Evolutionary conservation across 2,113 vertebrate species (phyloP).

Genomic region (Hippocampus zosterae): DNA sequence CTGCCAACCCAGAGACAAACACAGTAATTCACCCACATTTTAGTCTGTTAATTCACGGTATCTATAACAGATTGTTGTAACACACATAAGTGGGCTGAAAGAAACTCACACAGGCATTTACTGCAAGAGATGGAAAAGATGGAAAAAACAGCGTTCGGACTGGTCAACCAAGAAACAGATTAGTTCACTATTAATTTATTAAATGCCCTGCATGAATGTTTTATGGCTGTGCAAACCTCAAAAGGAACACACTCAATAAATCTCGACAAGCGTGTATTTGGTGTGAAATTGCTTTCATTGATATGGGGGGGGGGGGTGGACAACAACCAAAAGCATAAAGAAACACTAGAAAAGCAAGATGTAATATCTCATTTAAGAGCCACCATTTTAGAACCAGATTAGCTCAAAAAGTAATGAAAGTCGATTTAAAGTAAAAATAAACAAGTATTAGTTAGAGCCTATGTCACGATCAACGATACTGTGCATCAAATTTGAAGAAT

Average conservation of each 20-base stretch:
- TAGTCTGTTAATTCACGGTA: conserved; percentile 65
- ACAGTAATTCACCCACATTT: conserved; percentile 65
- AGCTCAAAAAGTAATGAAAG: background rate
- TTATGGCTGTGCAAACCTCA: background rate
- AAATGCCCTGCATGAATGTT: background rate
- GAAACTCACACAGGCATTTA: conserved; percentile 21
- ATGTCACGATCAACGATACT: background rate
- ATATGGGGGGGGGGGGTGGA: no score
- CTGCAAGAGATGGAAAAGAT: conserved; percentile 7
- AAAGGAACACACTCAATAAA: background rate
- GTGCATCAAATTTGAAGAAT: no score
- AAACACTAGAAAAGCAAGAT: background rate
- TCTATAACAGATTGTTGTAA: conserved; percentile 51
- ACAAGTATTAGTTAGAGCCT: no score
- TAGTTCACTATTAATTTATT: background rate
- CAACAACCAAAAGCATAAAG: background rate
- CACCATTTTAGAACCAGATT: background rate
- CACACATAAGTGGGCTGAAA: conserved; percentile 37
- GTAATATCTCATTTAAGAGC: background rate
- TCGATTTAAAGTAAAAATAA: background rate
- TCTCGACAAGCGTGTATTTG: background rate
- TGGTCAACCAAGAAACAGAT: conserved; percentile 1
- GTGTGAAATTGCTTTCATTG: background rate
- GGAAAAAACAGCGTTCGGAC: background rate
- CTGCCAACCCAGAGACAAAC: conserved; percentile 68